phyloP scores from a whole-genome alignment of 2,113 vertebrate genomes.

The Mobula birostris region DNA sequence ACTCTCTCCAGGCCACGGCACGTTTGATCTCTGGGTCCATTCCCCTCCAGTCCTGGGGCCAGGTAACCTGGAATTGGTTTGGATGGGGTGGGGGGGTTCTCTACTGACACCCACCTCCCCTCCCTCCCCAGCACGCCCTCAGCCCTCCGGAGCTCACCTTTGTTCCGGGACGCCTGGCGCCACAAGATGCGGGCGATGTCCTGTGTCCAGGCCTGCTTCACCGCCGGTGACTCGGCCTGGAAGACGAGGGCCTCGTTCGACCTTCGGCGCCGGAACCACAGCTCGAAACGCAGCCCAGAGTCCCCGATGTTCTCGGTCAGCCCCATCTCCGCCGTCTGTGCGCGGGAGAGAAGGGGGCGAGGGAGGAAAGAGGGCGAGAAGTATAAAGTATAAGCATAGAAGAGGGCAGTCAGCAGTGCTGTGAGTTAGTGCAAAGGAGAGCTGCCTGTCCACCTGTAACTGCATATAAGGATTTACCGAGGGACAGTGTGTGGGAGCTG shows the following conservation, averaged over 20 bases:
- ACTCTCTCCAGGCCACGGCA: no score
- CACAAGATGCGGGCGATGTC: constrained; percentile 79
- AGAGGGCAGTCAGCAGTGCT: no score
- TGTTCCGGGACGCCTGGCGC: constrained; percentile 80
- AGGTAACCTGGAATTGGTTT: no score
- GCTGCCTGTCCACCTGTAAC: no score
- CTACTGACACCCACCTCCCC: no score
- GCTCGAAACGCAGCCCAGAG: constrained; percentile 71
- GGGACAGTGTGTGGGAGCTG: not conserved
- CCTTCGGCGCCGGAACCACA: constrained; percentile 74
- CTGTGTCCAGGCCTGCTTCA: constrained; percentile 67
- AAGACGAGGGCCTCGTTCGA: constrained; percentile 69
- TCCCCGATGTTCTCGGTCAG: constrained; percentile 79
- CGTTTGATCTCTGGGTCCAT: no score
- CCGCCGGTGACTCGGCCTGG: constrained; percentile 59
- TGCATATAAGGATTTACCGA: no score
- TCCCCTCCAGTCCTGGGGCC: no score
- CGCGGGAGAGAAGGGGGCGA: not conserved
- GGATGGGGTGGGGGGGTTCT: no score
- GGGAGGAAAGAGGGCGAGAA: not conserved
- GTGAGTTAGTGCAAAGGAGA: not conserved
- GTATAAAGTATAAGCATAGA: no score
- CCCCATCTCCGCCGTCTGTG: constrained; percentile 78
- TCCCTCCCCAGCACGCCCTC: no score
- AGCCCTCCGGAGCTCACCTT: constrained; percentile 52